Base-by-base conservation (phyloP, 1,140 invertebrate species). In the Caerostris darwini region DNA sequence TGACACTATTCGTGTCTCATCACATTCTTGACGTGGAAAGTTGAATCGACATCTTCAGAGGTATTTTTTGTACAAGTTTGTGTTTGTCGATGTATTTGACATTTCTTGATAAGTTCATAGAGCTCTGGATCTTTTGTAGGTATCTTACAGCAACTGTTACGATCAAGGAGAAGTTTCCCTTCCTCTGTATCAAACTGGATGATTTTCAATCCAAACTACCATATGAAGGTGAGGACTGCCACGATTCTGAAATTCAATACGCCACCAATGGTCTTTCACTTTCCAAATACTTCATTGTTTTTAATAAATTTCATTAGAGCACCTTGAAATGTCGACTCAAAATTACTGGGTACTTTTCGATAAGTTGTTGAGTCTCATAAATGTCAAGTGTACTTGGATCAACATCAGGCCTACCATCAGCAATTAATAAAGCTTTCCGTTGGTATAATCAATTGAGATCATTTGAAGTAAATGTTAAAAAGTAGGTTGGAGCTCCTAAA, bases 201-300 rank as follows among this genome's bases (percentile, higher is more conserved):
- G 8, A 64, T 64, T 14, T 94, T 96, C 94, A 3, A 96, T 92
- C 96, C 96, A 96, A n/a, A 96, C 57, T 3, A 96, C 92, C 83
- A 96, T 95, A 92, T 96, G 96, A 10, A 96, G 81, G 95, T 96
- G 96, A 19, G 96, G 96, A 90, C 95, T 96, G 2, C 96, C 96
- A 56, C 96, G 95, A 91, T 96, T 96, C 94, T 96, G 96, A 95
- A 96, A 96, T 94, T 96, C 96, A 81, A 96, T 96, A 82, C 95
- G 94, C 93, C 95, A 95, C 93, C 95, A 95, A 81, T 94, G 95
- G 91, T 96, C 95, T n/a, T 12, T 59, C n/a, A 96, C 59, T 89
- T 92, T 34, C 54, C 92, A 56, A 94, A 86, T 8, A 90, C 57
- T 67, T 83, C 53, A 54, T 77, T 86, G 57, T 91, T 57, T 17